Evolutionary conservation across 2,888 invertebrate genomes (phyloP), one percentile per base, ranked within the genome.

Genomic region (Pedicia rivosa): DNA sequence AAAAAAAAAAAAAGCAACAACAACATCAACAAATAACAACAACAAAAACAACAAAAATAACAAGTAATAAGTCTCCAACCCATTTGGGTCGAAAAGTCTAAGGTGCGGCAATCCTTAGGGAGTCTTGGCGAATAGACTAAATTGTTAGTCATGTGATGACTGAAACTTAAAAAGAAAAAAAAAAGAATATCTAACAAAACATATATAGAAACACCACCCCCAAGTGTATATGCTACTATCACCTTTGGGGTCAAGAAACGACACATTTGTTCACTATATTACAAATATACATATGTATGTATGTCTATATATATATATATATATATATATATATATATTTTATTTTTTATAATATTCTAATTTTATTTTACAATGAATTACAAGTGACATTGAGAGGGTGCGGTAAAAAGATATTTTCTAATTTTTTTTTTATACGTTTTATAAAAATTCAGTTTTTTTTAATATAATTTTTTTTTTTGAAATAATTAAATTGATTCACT

Each of bases 61-160:
- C 17, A 32, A 32, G 20, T 32, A 30, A 30, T 30, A 12, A 17
- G 30, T n/a, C n/a, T 30, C 30, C 30, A 30, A 30, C 30, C 30
- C 30, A 30, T 33, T 40, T 42, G 40, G 37, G 37, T 40, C 39
- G 39, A 38, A 42, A 43, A 42, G 40, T 42, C 26, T 33, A 38
- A 43, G 45, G 45, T 42, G 45, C 40, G 44, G 42, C 40, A 39
- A 42, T 45, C 45, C 45, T 45, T 43, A 39, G 45, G 45, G 45
- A 45, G 45, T 45, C 45, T 45, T 43, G 38, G 35, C n/a, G n/a
- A n/a, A n/a, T 37, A 39, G n/a, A n/a, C n/a, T 24, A 30, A 30
- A 17, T 17, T 12, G 16, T 30, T 30, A 30, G 30, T 30, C 30
- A 30, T 30, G 30, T 30, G 16, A 30, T 30, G 17, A 30, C 30